Evolutionary conservation across 2,888 invertebrate genomes (phyloP).

Genomic region (Drosophila atripex): DNA sequence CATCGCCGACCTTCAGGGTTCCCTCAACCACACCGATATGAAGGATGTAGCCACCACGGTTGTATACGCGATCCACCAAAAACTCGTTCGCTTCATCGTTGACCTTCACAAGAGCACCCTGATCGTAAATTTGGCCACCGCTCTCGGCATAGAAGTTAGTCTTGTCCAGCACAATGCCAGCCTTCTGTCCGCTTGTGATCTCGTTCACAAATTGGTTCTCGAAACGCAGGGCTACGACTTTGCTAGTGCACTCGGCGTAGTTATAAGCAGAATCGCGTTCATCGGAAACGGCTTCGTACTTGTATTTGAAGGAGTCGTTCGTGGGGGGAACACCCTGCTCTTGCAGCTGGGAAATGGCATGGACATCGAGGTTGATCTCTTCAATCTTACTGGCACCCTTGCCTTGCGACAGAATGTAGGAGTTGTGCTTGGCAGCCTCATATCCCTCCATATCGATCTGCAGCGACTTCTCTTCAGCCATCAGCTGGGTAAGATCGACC

Average conservation of each 20-base stretch:
- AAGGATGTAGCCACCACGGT: constrained; percentile 97
- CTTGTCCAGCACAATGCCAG: constrained; percentile 94
- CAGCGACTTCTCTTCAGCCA: constrained; percentile 98
- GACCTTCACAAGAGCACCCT: constrained; percentile 93
- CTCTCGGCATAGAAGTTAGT: constrained; percentile 99
- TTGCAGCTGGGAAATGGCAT: constrained; percentile 96
- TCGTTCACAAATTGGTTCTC: constrained; percentile 93
- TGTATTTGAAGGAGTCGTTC: constrained; percentile 96
- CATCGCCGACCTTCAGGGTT: constrained; percentile 92
- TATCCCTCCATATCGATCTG: constrained; percentile 94
- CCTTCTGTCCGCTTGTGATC: constrained; percentile 93
- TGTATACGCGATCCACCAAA: constrained; percentile 95
- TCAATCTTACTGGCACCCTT: constrained; percentile 92
- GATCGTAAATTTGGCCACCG: constrained; percentile 99
- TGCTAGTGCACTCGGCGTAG: constrained; percentile 89
- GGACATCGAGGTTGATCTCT: constrained; percentile 95
- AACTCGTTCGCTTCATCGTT: constrained; percentile 95
- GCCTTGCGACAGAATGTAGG: constrained; percentile 94
- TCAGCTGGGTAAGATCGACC: constrained; percentile 97
- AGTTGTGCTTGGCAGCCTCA: constrained; percentile 95
- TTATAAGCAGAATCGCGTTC: constrained; percentile 89
- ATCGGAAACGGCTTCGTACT: constrained; percentile 88
- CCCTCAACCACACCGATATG: constrained; percentile 97
- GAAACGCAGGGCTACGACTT: constrained; percentile 91
- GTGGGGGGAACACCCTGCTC: constrained; percentile 90